Evolutionary conservation across 2,797 vertebrate species (phyloP).

Genomic region (Microctenopoma steveboyesi): DNA sequence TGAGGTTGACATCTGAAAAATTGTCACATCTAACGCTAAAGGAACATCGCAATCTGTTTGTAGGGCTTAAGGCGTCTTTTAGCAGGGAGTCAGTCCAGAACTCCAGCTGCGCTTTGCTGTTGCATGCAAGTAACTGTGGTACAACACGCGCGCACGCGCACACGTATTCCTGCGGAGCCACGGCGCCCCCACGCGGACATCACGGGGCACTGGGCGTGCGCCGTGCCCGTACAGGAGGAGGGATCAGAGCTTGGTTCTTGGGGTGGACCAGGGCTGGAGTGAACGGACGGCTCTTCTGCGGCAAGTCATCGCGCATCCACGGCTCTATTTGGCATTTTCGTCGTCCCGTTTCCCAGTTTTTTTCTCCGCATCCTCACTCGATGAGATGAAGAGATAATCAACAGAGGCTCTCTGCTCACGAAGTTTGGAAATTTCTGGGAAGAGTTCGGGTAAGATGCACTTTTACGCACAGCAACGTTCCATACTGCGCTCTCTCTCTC

Average conservation of each 20-base stretch:
- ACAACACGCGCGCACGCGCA: conserved; percentile 24
- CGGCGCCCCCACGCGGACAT: conserved; percentile 75
- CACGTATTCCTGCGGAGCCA: conserved; percentile 62
- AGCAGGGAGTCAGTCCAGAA: background rate
- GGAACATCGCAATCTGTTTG: conserved; percentile 5
- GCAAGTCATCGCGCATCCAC: conserved; percentile 67
- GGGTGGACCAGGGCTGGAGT: conserved; percentile 66
- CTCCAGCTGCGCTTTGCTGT: conserved; percentile 29
- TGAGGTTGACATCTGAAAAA: conserved; percentile 18
- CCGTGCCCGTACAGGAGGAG: conserved; percentile 65
- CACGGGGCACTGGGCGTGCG: conserved; percentile 16
- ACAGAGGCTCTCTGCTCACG: conserved; percentile 13
- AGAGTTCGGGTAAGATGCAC: conserved; percentile 69
- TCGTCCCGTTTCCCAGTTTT: conserved; percentile 22
- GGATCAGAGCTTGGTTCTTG: conserved; percentile 56
- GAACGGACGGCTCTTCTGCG: conserved; percentile 72
- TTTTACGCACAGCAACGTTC: conserved; percentile 59
- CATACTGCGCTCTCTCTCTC: background rate
- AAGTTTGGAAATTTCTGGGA: conserved; percentile 56
- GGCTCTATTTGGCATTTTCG: conserved; percentile 57
- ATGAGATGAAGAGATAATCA: conserved; percentile 72
- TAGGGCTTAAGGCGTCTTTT: background rate
- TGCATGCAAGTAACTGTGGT: background rate
- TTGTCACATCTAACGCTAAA: conserved; percentile 14
- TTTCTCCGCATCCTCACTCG: conserved; percentile 7